Percentiles rank a stretch among this genome's conserved stretches.
Conservation (phyloP, 1,140 invertebrate species). For the Polyergus mexicanus region DNA sequence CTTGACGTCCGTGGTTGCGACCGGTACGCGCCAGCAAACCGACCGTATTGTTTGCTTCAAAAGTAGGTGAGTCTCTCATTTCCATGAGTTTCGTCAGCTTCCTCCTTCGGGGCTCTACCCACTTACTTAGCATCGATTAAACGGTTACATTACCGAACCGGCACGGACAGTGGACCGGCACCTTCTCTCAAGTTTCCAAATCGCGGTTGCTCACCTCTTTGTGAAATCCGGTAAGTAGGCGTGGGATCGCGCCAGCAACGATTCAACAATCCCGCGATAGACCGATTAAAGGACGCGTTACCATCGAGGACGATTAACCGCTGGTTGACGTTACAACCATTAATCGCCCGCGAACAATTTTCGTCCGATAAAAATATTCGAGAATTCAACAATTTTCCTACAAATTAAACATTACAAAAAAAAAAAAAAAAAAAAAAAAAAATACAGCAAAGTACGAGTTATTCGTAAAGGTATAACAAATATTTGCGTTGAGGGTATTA, state of each 20-base stretch:
- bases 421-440: too few relatives aligned
- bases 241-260: slow-evolving; percentile 32
- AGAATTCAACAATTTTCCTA: not conserved
- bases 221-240: slow-evolving; percentile 42
- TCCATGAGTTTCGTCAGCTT: slow-evolving; percentile 72
- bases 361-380: not conserved
- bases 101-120: slow-evolving; percentile 52
- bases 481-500: not conserved
- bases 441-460: not conserved
- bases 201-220: slow-evolving; percentile 39
- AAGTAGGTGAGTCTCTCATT: slow-evolving; percentile 61
- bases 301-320: not conserved
- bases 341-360: not conserved
- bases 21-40: not conserved
- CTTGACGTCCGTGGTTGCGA: slow-evolving; percentile 48
- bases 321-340: not conserved
- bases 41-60: slow-evolving; percentile 62
- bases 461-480: not conserved
- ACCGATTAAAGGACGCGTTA: slow-evolving; percentile 53
- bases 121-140: slow-evolving; percentile 70
- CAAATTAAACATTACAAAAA: not conserved
- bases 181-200: slow-evolving; percentile 51
- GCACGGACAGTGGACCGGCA: slow-evolving; percentile 40
- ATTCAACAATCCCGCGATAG: slow-evolving; percentile 56
- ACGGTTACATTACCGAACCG: slow-evolving; percentile 67